Conservation (phyloP, 2,113 vertebrate species). For the Arizona elegans region DNA sequence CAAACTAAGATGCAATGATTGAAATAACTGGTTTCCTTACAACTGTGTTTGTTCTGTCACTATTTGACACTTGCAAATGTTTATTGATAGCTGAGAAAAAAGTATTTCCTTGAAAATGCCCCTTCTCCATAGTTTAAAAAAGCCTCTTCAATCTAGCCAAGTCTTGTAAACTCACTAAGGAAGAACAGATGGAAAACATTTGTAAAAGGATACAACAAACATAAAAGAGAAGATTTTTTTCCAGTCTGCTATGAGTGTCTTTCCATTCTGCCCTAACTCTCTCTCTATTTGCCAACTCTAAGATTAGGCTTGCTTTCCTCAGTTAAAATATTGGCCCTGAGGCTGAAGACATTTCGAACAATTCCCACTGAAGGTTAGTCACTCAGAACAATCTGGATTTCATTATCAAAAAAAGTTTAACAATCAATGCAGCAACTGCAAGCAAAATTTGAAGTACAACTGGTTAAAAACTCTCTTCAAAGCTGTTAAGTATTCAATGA, state of each 20-base stretch:
- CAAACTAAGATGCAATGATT: not conserved
- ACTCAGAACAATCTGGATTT: not conserved
- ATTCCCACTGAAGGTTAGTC: not conserved
- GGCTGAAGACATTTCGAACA: not conserved
- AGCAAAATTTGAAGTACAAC: not conserved
- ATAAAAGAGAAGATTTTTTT: not conserved
- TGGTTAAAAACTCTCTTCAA: not conserved
- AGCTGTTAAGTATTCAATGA: not conserved
- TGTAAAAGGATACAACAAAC: not conserved
- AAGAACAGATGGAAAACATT: not conserved
- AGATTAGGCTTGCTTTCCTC: not conserved
- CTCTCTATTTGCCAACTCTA: not conserved
- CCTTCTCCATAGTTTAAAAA: not conserved
- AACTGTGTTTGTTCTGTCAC: not conserved
- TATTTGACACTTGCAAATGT: not conserved
- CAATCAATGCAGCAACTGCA: not conserved
- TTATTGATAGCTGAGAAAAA: not conserved
- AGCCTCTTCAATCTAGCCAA: not conserved
- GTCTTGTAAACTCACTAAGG: not conserved
- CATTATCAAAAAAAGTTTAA: not conserved
- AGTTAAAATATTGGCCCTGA: not conserved
- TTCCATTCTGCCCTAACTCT: not conserved
- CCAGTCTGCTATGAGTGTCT: not conserved
- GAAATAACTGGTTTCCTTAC: not conserved
- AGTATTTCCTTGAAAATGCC: not conserved